Evolutionary conservation across 1,140 invertebrate genomes (phyloP).

Genomic region (Diorhabda carinulata): DNA sequence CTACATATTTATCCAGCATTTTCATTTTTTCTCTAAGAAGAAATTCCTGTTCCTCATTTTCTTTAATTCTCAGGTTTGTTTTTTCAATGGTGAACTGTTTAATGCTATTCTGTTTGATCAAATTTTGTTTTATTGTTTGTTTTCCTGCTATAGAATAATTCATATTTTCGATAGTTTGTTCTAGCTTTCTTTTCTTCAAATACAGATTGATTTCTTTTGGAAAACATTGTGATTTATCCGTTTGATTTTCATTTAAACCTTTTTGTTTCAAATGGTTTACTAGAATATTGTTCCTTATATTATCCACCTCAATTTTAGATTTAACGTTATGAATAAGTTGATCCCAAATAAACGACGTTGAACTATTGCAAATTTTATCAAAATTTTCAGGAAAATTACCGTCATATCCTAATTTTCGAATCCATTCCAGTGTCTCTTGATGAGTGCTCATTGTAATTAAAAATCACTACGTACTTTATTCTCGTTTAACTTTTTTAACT

Average conservation of each 20-base stretch:
- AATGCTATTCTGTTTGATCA: conserved; percentile 19
- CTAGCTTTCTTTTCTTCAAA: conserved; percentile 19
- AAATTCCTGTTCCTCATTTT: conserved; percentile 23
- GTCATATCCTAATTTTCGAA: too few species aligned
- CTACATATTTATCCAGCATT: conserved; percentile 17
- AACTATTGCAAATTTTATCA: conserved; percentile 24
- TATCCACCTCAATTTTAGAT: conserved; percentile 27
- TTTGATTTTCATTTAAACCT: conserved; percentile 17
- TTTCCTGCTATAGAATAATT: conserved; percentile 14
- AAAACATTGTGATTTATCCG: conserved; percentile 17
- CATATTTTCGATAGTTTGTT: conserved; percentile 18
- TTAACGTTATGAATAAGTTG: conserved; percentile 26
- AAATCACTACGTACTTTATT: too few species aligned
- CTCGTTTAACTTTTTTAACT: too few species aligned
- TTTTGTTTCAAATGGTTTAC: conserved; percentile 22
- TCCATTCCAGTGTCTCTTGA: too few species aligned
- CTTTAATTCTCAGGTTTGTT: conserved; percentile 20
- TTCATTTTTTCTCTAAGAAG: conserved; percentile 20
- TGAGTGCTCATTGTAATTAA: too few species aligned
- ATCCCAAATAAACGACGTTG: conserved; percentile 31
- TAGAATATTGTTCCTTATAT: conserved; percentile 28
- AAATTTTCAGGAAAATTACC: too few species aligned
- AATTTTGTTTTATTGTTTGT: conserved; percentile 6
- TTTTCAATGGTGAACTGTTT: conserved; percentile 27
- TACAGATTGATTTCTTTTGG: conserved; percentile 25